Evolutionary conservation across 2,113 vertebrate species (phyloP), one percentile per base, ranked within the genome.

Genomic region (Garra rufa): DNA sequence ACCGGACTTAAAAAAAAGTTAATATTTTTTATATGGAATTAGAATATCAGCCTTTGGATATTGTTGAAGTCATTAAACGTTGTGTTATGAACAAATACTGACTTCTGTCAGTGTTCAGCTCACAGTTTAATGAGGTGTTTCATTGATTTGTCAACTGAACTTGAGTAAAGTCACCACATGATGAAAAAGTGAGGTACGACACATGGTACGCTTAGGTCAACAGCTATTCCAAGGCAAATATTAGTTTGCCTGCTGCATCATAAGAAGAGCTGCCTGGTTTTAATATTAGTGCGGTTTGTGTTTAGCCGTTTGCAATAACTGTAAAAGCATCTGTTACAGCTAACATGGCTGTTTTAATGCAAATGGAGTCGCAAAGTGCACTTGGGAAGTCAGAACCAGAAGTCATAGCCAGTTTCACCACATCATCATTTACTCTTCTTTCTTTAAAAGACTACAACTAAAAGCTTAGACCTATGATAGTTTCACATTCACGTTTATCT

Each of bases 171-270:
- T 81, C 61, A 87, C 88, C 43, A 52, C 63, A 85, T 26, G 26
- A 59, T n/a, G 34, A 30, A 87, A 84, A 86, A 87, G 30, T 78
- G 85, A 76, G 83, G 88, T 69, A 89, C 1, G 88, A 84, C 85
- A 85, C 19, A 41, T 61, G n/a, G 38, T 41, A 59, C 74, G 80
- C 81, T 90, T 89, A 85, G 81, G 59, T 92, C 89, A 92, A 90
- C 85, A 86, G 83, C 87, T 90, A 90, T 92, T 92, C 84, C 88
- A 86, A 86, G 75, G 46, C 70, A 85, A 81, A 90, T 90, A 85
- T 90, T 75, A 84, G 83, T 90, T 89, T 82, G 81, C 69, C 90
- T 91, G 90, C 55, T 91, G 85, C 73, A 90, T 85, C 76, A 82
- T 83, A 90, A 88, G 80, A 84, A 81, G 88, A 86, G 85, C 76